A percentile compares a stretch with the other conserved stretches of the same genome.
Evolutionary conservation across 2,888 invertebrate species (phyloP).

Genomic region (Papilio elwesi): DNA sequence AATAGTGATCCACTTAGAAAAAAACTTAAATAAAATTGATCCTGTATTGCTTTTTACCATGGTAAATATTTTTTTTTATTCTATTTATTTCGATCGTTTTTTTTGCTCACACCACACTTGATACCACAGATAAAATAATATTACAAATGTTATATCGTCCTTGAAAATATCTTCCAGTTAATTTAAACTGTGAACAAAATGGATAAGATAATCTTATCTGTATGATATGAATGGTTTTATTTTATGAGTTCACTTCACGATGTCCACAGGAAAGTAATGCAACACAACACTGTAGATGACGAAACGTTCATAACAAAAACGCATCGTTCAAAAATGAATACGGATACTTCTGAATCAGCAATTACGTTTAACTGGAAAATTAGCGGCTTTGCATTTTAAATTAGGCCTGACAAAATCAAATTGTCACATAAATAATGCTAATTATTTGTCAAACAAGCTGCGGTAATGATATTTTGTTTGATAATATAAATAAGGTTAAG

Average conservation of each 20-base stretch:
- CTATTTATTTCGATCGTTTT: neutral
- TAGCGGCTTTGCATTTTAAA: conserved; percentile 7
- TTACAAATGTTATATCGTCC: neutral
- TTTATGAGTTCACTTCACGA: neutral
- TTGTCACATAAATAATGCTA: conserved; percentile 9
- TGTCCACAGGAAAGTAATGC: neutral
- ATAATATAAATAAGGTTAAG: conserved; percentile 6
- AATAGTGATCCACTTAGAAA: conserved; percentile 10
- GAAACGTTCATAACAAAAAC: conserved; percentile 16
- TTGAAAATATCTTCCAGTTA: neutral
- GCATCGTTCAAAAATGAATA: conserved; percentile 6
- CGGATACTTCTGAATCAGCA: conserved; percentile 14
- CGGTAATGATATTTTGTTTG: conserved; percentile 10
- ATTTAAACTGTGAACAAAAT: neutral
- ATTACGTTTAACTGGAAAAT: neutral
- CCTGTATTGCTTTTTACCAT: conserved; percentile 14
- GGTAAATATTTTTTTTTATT: neutral
- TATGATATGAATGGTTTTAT: conserved; percentile 1
- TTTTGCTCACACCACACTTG: conserved; percentile 12
- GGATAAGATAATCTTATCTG: conserved; percentile 27
- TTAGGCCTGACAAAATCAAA: conserved; percentile 10
- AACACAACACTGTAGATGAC: neutral
- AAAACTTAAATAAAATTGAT: conserved; percentile 12
- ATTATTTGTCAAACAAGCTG: conserved; percentile 13
- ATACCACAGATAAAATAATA: conserved; percentile 13